These are phyloP conservation scores for Pogonocherus hispidulus DNA, from an alignment of 2,888 invertebrate species.

Conservation along the genomic window DNA sequence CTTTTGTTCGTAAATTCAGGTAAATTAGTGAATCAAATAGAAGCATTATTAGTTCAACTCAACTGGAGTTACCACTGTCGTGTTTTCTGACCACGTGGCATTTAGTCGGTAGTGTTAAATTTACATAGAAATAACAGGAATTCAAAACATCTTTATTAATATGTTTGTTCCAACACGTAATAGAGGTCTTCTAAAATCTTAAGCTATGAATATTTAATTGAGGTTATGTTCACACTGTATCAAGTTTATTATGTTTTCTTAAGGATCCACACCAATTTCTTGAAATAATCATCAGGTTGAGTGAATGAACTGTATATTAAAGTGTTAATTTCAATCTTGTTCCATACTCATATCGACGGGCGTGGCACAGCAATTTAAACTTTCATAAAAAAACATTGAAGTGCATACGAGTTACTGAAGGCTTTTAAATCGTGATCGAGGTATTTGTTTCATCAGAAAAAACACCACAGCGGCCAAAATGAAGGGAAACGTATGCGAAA, in stretches of 20 bases:
- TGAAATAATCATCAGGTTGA: not conserved
- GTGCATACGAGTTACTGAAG: not conserved
- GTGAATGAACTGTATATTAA: not conserved
- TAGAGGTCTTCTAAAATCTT: no score
- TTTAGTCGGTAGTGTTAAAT: no score
- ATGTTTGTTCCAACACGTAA: no score
- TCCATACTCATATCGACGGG: not conserved
- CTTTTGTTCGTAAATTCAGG: not conserved
- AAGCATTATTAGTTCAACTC: no score
- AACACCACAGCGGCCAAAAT: not conserved
- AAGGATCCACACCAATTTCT: not conserved
- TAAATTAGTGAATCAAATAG: constrained; percentile 2
- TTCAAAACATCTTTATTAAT: no score
- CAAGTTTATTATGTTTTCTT: not conserved
- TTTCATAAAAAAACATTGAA: not conserved
- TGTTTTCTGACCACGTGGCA: no score
- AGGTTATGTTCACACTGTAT: not conserved
- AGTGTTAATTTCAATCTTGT: not conserved
- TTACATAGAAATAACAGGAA: no score
- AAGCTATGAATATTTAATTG: no score
- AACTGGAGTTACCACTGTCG: no score
- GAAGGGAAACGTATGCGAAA: not conserved
- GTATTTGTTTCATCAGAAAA: not conserved
- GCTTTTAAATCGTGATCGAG: constrained; percentile 1
- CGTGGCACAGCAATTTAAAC: not conserved